Evolutionary conservation across 64 coral and sea anemone species (phyloP), one percentile per base, ranked within the genome.

Genomic region (Acropora yongei): DNA sequence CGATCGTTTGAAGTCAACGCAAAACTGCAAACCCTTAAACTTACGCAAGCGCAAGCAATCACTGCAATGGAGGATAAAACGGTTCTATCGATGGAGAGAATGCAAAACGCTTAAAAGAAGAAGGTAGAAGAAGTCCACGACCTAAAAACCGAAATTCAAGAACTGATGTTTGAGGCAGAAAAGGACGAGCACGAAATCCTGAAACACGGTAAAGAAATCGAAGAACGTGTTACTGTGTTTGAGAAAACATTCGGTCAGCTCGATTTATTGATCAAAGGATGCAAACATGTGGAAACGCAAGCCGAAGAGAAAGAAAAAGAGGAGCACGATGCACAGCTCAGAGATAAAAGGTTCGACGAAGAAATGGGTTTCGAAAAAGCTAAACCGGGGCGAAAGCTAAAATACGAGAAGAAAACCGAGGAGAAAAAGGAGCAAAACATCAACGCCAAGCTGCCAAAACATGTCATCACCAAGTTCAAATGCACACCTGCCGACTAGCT

Each of bases 111-210:
- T 16, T 74, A 90, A 12, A 47, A 79, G 19, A 87, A 18, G 43
- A 78, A 66, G 6, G 77, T 86, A 20, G 80, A 90, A 48, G n/a
- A 90, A 87, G 86, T 80, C 50, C 76, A 95, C 74, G 82, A 89
- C 47, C 9, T 89, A 0, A 95, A 90, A 44, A 44, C 77, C 10
- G 69, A 57, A 79, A 3, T 55, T 55, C 51, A 55, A 9, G n/a
- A 89, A 71, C 68, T n/a, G 71, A 74, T 40, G 71, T 40, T 80
- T 30, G 53, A 80, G 17, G 2, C 8, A 80, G 41, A 41, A 39
- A n/a, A 47, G 47, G 17, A 80, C 6, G 47, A 51, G 42, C 13
- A 47, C 42, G 45, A 80, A 47, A 11, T 17, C 8, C 2, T 47
- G 12, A 8, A 9, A 8, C 40, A 41, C 0, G 18, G 43, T 10